A percentile compares a stretch with the other conserved stretches of the same genome.
phyloP scores from a whole-genome alignment of 2,113 vertebrate genomes.

The Aptenodytes patagonicus region DNA sequence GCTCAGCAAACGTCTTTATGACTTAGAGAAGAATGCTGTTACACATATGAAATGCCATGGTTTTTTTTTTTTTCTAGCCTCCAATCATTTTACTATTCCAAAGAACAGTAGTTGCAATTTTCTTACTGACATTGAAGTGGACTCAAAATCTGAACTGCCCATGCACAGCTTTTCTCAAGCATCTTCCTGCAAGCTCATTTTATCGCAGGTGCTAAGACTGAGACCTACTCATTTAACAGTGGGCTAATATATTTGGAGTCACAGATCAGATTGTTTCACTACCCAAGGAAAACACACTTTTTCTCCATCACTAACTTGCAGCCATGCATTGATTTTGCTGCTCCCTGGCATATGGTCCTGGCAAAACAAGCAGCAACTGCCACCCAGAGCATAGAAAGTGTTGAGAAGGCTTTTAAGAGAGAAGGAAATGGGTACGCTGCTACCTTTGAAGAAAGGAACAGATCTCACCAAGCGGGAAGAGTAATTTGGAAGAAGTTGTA shows the following conservation, averaged over 20 bases:
- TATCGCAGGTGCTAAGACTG: no score
- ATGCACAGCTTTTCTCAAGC: neutral
- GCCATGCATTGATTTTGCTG: neutral
- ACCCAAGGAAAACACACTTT: neutral
- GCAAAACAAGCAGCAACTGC: neutral
- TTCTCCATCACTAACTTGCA: neutral
- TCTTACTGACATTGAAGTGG: neutral
- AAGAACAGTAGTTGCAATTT: neutral
- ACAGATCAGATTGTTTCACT: neutral
- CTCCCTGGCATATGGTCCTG: neutral
- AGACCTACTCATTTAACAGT: neutral
- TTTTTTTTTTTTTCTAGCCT: neutral
- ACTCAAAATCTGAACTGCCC: neutral
- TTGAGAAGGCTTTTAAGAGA: neutral
- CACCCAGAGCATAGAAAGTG: neutral
- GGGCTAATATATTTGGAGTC: neutral
- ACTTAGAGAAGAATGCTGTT: neutral
- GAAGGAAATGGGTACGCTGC: neutral
- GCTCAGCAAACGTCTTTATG: neutral
- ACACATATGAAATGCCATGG: neutral
- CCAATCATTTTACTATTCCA: neutral
- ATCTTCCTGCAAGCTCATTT: neutral
- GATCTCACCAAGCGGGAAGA: neutral
- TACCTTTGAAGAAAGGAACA: neutral
- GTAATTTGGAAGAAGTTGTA: neutral